These are phyloP conservation scores for Coregonus clupeaformis DNA, from an alignment of 2,113 vertebrate genomes.

Conservation along the genomic window DNA sequence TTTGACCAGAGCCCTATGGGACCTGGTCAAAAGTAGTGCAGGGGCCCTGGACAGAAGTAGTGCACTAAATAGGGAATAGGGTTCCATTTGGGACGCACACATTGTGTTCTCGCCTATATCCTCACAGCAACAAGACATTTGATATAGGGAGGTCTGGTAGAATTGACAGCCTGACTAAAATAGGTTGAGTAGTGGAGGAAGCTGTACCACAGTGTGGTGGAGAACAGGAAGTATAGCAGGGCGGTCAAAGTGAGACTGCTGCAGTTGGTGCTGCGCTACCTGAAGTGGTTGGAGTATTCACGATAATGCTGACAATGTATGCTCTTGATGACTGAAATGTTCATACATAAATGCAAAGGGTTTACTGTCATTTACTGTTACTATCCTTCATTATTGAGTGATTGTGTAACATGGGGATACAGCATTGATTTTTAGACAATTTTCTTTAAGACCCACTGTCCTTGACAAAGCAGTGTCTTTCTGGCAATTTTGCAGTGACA, in stretches of 20 bases:
- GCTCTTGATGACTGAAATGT: slow-evolving; percentile 6
- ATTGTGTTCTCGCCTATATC: not conserved
- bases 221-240: not conserved
- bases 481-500: not conserved
- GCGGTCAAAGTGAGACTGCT: slow-evolving; percentile 14
- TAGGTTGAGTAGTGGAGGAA: slow-evolving; percentile 3
- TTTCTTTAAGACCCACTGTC: not conserved
- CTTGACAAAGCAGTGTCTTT: not conserved
- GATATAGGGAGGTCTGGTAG: not conserved
- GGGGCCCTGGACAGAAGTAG: too few relatives aligned
- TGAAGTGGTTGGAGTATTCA: not conserved
- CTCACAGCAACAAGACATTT: slow-evolving; percentile 15
- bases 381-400: slow-evolving; percentile 51
- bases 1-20: too few relatives aligned
- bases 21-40: too few relatives aligned
- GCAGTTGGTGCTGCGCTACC: not conserved
- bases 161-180: not conserved
- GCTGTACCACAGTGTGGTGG: not conserved
- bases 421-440: not conserved
- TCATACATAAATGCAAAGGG: slow-evolving; percentile 39
- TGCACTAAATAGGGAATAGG: too few relatives aligned
- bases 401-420: not conserved
- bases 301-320: not conserved
- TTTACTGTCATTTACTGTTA: slow-evolving; percentile 51
- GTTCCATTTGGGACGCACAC: too few relatives aligned